Evolutionary conservation across 2,888 invertebrate genomes (phyloP), one percentile per base, ranked within the genome.

Genomic region (Drosophila tripunctata): DNA sequence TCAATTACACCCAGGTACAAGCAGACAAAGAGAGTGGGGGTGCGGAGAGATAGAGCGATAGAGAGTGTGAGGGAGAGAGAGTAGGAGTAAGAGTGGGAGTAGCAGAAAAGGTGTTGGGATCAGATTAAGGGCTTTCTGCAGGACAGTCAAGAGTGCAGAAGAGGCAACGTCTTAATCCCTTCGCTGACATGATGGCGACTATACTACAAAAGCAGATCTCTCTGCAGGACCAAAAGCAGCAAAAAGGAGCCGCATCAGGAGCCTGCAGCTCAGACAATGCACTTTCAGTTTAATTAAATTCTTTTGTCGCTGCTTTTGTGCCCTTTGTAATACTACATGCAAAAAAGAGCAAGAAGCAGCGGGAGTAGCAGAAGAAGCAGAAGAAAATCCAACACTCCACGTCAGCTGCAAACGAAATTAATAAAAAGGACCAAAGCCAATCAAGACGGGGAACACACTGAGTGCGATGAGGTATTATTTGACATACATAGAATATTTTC

Each of bases 271-370:
- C 60, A 71, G 78, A 80, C 81, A 79, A 67, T 76, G 82, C 70
- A 67, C 47, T 58, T 56, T 54, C 72, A 56, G 54, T 85, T 81
- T 81, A 81, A 81, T 81, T 81, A 81, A 81, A 86, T 81, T 81
- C 81, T 80, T 85, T 83, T 83, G 80, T 85, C 70, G 74, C 80
- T 38, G 52, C 63, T 51, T 64, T 58, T 55, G 36, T 63, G 36
- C 19, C 15, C 74, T 63, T 68, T 58, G 77, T 63, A n/a, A n/a
- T n/a, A n/a, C n/a, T n/a, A 64, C 77, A 79, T 82, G 86, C 68
- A 79, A 75, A 79, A 67, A 35, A 44, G 7, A 2, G 21, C 7
- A 14, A 7, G 19, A 12, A n/a, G n/a, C n/a, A n/a, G n/a, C n/a
- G n/a, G n/a, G n/a, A n/a, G n/a, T n/a, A n/a, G n/a, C n/a, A n/a